Evolutionary conservation across 1,140 invertebrate species (phyloP).

Genomic region (Drosophila teissieri): DNA sequence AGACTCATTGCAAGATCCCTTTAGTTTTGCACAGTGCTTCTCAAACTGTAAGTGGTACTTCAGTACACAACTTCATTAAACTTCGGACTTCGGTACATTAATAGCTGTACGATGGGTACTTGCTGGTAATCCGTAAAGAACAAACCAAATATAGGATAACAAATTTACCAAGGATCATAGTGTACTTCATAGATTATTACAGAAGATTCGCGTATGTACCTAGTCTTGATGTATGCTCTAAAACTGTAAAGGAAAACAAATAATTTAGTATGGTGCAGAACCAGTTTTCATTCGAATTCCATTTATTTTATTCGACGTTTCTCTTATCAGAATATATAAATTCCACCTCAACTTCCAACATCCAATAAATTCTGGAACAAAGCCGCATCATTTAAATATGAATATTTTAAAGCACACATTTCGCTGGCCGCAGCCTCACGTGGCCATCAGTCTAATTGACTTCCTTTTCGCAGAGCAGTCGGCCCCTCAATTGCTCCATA

Average conservation of each 20-base stretch:
- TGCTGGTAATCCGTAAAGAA: no score
- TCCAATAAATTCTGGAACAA: slow-evolving; percentile 20
- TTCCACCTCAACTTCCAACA: slow-evolving; percentile 12
- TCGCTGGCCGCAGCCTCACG: slow-evolving; percentile 1
- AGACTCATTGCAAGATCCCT: not conserved
- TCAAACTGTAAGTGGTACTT: not conserved
- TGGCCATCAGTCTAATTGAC: slow-evolving; percentile 48
- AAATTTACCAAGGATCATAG: no score
- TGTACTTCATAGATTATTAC: no score
- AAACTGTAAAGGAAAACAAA: not conserved
- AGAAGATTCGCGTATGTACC: no score
- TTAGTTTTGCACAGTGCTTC: not conserved
- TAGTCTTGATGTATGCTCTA: not conserved
- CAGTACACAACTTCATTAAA: no score
- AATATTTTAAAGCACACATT: slow-evolving; percentile 25
- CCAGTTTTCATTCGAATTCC: not conserved
- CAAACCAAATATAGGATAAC: no score
- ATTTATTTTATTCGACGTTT: not conserved
- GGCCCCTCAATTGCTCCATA: slow-evolving; percentile 41
- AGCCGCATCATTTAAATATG: slow-evolving; percentile 18
- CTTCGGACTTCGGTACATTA: no score
- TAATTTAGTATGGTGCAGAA: not conserved
- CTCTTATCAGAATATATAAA: slow-evolving; percentile 2
- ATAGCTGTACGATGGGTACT: no score
- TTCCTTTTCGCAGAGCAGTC: slow-evolving; percentile 27